Percentiles rank a stretch among this genome's conserved stretches.
These are phyloP conservation scores for Urosaurus nigricauda DNA, from an alignment of 2,797 vertebrate species.

Conservation along the genomic window DNA sequence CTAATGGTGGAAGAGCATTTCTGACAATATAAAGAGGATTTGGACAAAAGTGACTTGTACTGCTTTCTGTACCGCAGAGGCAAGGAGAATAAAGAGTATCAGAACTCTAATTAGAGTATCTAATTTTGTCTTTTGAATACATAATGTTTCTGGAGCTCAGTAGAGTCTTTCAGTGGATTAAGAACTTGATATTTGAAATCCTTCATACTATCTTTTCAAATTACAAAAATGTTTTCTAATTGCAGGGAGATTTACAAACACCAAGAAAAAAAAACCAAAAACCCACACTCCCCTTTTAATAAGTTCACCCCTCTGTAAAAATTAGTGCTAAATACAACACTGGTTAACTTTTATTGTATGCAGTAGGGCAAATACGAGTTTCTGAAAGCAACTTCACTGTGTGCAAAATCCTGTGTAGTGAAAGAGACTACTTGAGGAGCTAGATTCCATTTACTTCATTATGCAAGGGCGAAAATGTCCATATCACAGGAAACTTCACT, in stretches of 20 bases:
- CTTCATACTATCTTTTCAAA: neutral
- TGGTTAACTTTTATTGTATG: slow-evolving; percentile 24
- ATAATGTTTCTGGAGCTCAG: slow-evolving; percentile 34
- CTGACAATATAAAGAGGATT: slow-evolving; percentile 35
- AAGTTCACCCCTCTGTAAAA: slow-evolving; percentile 20
- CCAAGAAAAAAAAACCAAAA: slow-evolving; percentile 13
- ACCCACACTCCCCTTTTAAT: slow-evolving; percentile 14
- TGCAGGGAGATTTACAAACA: slow-evolving; percentile 37
- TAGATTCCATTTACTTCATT: neutral
- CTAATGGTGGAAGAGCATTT: slow-evolving; percentile 33
- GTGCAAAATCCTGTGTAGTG: neutral
- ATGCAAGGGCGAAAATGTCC: neutral
- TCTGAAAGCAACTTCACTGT: neutral
- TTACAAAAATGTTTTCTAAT: slow-evolving; percentile 38
- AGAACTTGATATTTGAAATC: slow-evolving; percentile 48
- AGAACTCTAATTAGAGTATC: slow-evolving; percentile 38
- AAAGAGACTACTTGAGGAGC: neutral
- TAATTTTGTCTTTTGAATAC: slow-evolving; percentile 49
- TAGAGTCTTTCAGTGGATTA: slow-evolving; percentile 37
- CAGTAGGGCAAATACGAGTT: slow-evolving; percentile 2
- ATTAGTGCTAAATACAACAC: slow-evolving; percentile 7
- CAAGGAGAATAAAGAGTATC: slow-evolving; percentile 39
- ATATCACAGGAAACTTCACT: neutral
- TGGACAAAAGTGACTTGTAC: slow-evolving; percentile 24
- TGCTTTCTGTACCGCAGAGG: slow-evolving; percentile 39